These are phyloP conservation scores for Thymelicus sylvestris DNA, from an alignment of 2,888 invertebrate species.

Conservation along the genomic window DNA sequence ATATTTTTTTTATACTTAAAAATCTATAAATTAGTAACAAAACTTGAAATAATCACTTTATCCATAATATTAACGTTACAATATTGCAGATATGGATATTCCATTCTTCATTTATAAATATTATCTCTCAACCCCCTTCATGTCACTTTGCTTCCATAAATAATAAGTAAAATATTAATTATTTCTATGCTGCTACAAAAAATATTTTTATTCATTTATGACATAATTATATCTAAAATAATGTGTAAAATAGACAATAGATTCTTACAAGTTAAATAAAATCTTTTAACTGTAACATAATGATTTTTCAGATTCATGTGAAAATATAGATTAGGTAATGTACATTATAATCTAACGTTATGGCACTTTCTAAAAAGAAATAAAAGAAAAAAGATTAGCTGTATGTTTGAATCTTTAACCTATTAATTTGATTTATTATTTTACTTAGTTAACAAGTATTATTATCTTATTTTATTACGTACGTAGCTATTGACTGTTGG, in stretches of 20 bases:
- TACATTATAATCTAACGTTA: no score
- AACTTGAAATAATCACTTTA: conserved; percentile 6
- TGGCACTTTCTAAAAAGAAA: no score
- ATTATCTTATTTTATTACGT: neutral
- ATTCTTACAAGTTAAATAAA: no score
- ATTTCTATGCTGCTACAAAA: conserved; percentile 27
- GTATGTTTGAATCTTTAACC: no score
- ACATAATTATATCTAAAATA: neutral
- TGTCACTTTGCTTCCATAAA: neutral
- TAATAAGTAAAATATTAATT: conserved; percentile 6
- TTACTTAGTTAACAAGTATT: neutral
- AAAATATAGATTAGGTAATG: no score
- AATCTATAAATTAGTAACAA: neutral
- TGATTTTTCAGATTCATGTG: no score
- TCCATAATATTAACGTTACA: conserved; percentile 31
- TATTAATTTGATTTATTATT: no score
- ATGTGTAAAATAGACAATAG: neutral
- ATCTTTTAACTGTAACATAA: no score
- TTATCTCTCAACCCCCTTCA: neutral
- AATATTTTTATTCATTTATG: conserved; percentile 24
- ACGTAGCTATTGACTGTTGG: neutral
- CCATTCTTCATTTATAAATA: conserved; percentile 26
- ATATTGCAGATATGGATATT: conserved; percentile 42
- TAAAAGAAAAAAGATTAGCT: no score
- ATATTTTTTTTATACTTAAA: neutral